Evolutionary conservation across 1,140 invertebrate species (phyloP).

Genomic region (Saccostrea cuccullata): DNA sequence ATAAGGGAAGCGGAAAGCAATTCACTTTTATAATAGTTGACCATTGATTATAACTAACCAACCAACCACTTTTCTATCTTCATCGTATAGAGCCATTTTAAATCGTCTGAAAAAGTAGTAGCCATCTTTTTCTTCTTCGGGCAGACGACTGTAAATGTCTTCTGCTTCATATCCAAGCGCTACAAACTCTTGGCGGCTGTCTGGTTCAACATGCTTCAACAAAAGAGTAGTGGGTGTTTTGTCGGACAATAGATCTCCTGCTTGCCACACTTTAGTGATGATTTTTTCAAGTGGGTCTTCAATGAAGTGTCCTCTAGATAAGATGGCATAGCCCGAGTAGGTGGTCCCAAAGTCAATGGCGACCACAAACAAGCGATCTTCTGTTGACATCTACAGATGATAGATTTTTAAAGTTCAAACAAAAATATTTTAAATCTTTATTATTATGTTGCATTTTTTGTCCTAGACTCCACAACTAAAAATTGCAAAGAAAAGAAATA

Average conservation of each 20-base stretch:
- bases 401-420: too few species aligned
- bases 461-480: too few species aligned
- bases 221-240: constrained; percentile 24
- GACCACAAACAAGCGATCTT: background rate
- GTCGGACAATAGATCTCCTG: background rate
- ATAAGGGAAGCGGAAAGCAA: too few species aligned
- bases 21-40: too few species aligned
- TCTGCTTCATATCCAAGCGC: constrained; percentile 8
- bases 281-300: background rate
- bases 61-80: background rate
- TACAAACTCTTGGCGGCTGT: background rate
- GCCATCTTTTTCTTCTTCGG: background rate
- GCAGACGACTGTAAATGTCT: background rate
- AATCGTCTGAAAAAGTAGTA: constrained; percentile 1
- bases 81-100: background rate
- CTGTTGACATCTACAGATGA: background rate
- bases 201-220: background rate
- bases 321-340: background rate
- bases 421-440: too few species aligned
- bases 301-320: background rate
- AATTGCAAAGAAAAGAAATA: too few species aligned
- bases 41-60: background rate
- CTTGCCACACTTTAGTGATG: background rate
- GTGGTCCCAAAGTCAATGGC: background rate
- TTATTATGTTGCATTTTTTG: too few species aligned